Base-by-base conservation (phyloP, 2,797 vertebrate genomes). In the Petrocephalus schoutedeni region DNA sequence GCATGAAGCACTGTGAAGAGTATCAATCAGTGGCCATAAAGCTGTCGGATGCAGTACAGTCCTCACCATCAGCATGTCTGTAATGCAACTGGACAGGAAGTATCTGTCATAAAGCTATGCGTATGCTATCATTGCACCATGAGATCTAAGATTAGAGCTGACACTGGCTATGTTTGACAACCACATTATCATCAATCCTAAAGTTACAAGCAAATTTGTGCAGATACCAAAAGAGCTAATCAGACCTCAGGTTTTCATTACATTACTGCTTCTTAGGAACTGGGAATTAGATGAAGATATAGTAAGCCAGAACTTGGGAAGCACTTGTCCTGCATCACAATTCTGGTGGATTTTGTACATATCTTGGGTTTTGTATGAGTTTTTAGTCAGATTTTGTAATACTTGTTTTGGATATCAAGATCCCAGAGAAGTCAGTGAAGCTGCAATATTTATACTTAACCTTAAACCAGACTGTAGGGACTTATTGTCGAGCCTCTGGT, bases 1-100 rank as follows among this genome's bases (percentile, higher is more conserved):
- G 90, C 87, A 92, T 87, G 91, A 93, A 93, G 91, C 91, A 90
- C 90, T 91, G 90, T 90, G 8, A 57, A 36, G 87, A n/a, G 57
- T 54, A 80, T 87, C 51, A 77, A 77, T 77, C 28, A 87, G 86
- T 36, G 23, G 23, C 49, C 16, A 64, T 64, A 28, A 64, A 9
- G 2, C 61, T 64, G 61, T 23, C 3, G 9, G 8, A 64, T 21
- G 59, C 59, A 23, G 61, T 64, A 64, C 61, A 64, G 61, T 64
- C 21, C 61, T 64, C 21, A 28, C 9, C 61, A 64, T 64, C 61
- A 64, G 21, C 9, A 9, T 64, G 61, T 64, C 9, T 64, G 21
- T 64, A 28, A 64, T 64, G 23, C 21, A 64, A 64, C 9, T 28
- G 28, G 3, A 64, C 61, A 28, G 61, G 8, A 64, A 64, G 61